phyloP scores from a whole-genome alignment of 2,888 invertebrate genomes.

The Gymnocheta viridis region DNA sequence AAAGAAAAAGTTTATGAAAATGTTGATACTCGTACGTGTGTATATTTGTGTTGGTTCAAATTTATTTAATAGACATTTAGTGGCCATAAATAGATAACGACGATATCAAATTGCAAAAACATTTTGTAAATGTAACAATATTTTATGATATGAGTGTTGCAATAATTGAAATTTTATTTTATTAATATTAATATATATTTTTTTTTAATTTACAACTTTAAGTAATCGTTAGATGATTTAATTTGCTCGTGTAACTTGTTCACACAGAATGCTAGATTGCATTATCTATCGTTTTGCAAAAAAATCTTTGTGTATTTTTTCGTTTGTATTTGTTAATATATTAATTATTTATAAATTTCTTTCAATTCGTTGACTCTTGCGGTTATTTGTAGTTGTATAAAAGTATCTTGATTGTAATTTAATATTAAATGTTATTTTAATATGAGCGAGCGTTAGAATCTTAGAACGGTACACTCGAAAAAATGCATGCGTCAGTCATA shows the following conservation, averaged over 20 bases:
- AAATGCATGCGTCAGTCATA: too few relatives aligned
- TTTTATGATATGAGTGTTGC: neutral
- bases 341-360: slow-evolving; percentile 11
- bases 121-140: neutral
- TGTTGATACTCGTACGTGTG: neutral
- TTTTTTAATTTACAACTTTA: slow-evolving; percentile 11
- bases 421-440: slow-evolving; percentile 4
- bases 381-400: slow-evolving; percentile 15
- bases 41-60: neutral
- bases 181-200: neutral
- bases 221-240: neutral
- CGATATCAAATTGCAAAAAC: neutral
- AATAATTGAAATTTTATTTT: neutral
- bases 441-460: neutral
- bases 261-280: slow-evolving; percentile 16
- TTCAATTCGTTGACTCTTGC: slow-evolving; percentile 44
- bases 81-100: slow-evolving; percentile 6
- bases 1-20: slow-evolving; percentile 15
- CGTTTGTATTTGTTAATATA: neutral
- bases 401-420: slow-evolving; percentile 13
- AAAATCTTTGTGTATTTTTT: neutral
- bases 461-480: too few relatives aligned
- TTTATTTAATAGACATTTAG: slow-evolving; percentile 9
- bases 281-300: neutral
- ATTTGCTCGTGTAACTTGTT: slow-evolving; percentile 30